These are phyloP conservation scores for Spea multiplicata DNA, from an alignment of 2,113 vertebrate genomes.

Conservation along the genomic window DNA sequence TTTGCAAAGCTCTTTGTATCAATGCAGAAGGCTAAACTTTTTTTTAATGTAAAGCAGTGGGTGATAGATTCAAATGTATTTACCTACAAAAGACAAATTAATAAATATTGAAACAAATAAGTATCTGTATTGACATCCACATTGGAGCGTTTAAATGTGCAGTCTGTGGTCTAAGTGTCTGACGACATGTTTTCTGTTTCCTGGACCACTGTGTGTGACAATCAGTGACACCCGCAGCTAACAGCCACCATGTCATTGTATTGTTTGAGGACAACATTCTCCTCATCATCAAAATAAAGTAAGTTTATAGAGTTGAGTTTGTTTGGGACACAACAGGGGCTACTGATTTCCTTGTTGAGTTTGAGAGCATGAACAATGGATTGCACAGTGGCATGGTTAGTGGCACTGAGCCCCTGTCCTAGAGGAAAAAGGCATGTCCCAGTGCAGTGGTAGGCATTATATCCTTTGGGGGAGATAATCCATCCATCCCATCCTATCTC, in stretches of 20 bases:
- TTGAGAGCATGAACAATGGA: constrained; percentile 75
- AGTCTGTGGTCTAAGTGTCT: too few relatives aligned
- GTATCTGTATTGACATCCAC: too few relatives aligned
- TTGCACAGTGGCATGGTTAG: constrained; percentile 82
- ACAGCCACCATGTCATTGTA: constrained; percentile 79
- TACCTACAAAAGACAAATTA: too few relatives aligned
- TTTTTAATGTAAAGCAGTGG: too few relatives aligned
- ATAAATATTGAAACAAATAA: too few relatives aligned
- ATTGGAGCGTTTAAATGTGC: too few relatives aligned
- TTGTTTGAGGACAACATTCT: constrained; percentile 78
- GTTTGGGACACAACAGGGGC: constrained; percentile 76
- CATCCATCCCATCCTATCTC: constrained; percentile 81
- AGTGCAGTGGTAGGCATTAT: constrained; percentile 77
- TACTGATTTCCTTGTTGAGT: constrained; percentile 62
- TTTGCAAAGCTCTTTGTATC: too few relatives aligned
- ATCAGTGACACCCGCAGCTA: constrained; percentile 71
- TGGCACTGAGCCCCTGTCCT: constrained; percentile 67
- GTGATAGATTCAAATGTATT: too few relatives aligned
- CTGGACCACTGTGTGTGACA: neutral
- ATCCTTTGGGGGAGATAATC: constrained; percentile 80
- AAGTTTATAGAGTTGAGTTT: constrained; percentile 70
- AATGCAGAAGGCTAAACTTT: too few relatives aligned
- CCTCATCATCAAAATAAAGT: constrained; percentile 77
- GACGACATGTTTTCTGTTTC: too few relatives aligned
- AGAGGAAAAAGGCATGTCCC: constrained; percentile 76